Evolutionary conservation across 2,888 invertebrate species (phyloP).

Genomic region (Arenicola marina): DNA sequence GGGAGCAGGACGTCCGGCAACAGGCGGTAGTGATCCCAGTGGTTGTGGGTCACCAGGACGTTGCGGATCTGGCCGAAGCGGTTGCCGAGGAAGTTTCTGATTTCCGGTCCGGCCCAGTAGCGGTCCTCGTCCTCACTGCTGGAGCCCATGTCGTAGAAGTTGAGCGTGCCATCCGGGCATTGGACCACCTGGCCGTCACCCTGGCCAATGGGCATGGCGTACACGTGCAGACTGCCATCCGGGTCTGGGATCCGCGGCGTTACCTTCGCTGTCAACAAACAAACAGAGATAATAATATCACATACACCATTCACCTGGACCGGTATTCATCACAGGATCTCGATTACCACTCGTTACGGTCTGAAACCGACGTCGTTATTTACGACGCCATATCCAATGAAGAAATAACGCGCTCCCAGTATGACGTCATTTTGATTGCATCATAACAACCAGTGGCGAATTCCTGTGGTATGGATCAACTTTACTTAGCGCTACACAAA

Average conservation of each 20-base stretch:
- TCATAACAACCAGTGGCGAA: too few relatives aligned
- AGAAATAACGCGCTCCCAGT: too few relatives aligned
- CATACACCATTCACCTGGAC: too few relatives aligned
- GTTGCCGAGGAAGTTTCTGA: slow-evolving; percentile 16
- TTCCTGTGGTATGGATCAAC: too few relatives aligned
- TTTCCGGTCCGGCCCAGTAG: slow-evolving; percentile 20
- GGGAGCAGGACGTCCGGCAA: slow-evolving; percentile 9
- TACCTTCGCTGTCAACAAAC: too few relatives aligned
- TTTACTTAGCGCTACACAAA: too few relatives aligned
- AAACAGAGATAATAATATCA: too few relatives aligned
- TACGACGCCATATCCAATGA: too few relatives aligned
- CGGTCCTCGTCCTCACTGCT: slow-evolving; percentile 11
- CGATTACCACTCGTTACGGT: too few relatives aligned
- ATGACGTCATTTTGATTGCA: too few relatives aligned
- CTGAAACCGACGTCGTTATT: too few relatives aligned
- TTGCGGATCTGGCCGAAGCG: slow-evolving; percentile 13
- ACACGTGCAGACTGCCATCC: slow-evolving; percentile 25
- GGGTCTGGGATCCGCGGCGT: slow-evolving; percentile 23
- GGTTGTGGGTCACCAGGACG: slow-evolving; percentile 29
- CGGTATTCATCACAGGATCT: too few relatives aligned
- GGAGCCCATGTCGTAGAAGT: slow-evolving; percentile 27
- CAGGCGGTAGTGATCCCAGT: slow-evolving; percentile 30
- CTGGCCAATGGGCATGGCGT: slow-evolving; percentile 30
- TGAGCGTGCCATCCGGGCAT: slow-evolving; percentile 25
- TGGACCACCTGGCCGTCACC: slow-evolving; percentile 31